Conservation (phyloP, 2,113 vertebrate species). For the Taxidea taxus region DNA sequence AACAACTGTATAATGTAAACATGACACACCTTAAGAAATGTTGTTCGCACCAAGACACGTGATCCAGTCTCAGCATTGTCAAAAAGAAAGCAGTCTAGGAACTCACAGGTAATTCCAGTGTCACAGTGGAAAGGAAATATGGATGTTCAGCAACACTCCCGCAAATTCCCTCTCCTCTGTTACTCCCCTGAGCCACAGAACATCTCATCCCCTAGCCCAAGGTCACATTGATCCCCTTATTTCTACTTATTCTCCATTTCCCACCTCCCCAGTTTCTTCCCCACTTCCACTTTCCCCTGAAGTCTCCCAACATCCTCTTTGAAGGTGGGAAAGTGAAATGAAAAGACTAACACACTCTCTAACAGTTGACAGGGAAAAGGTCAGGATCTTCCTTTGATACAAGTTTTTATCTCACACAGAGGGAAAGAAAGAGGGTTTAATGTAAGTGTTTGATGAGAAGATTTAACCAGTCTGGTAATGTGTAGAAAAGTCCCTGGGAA, state of each 20-base stretch:
- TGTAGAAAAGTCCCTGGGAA: background rate
- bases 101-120: background rate
- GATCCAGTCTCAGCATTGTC: background rate
- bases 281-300: background rate
- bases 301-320: background rate
- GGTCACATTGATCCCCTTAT: background rate
- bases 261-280: background rate
- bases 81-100: background rate
- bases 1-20: background rate
- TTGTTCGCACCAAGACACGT: background rate
- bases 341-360: background rate
- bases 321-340: background rate
- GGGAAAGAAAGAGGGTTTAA: background rate
- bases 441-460: background rate
- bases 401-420: background rate
- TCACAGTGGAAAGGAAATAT: background rate
- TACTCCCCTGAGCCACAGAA: background rate
- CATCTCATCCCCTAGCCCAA: background rate
- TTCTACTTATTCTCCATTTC: background rate
- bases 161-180: background rate
- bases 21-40: background rate
- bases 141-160: background rate
- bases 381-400: background rate
- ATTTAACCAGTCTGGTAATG: background rate
- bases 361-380: background rate